Evolutionary conservation across 2,888 invertebrate genomes (phyloP), one percentile per base, ranked within the genome.

Genomic region (Tetragonula carbonaria): DNA sequence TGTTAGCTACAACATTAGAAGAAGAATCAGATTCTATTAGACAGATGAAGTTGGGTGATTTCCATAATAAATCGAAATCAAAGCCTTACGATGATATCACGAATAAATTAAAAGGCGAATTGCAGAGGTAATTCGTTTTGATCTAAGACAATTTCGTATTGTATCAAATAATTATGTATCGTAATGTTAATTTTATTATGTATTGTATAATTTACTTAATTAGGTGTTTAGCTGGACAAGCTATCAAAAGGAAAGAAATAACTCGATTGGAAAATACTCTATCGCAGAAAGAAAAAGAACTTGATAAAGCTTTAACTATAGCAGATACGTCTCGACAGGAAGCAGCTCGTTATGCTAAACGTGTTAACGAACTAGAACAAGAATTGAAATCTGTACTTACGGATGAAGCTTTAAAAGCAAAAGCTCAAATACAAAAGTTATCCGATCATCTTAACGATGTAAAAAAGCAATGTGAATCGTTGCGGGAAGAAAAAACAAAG

Each of bases 231-330:
- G 93, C 93, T 23, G 95, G 94, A 33, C 94, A 95, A 65, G 95
- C 95, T 76, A 90, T 91, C 2, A 95, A 95, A 86, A 93, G 95
- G n/a, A 95, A 95, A 82, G 95, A 96, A 87, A 95, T 96, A 62
- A 95, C 94, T n/a, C 94, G 94, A 65, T 88, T 96, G 45, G 95
- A 95, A 80, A 94, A 95, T 87, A 91, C 90, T 55, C 82, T 95
- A 5, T 87, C 91, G 0, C 93, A 94, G 77, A 94, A 93, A 84
- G 95, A 95, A 82, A 88, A 95, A 57, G 94, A 95, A 71, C 79
- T 93, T 6, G 88, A 91, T 2, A 93, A 93, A 84, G 92, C 93
- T n/a, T 81, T 88, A 70, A 83, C 77, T 53, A 77, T 89, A 53
- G 87, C 89, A 6, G 90, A 93, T 21, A 89, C 90, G n/a, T 92